Conservation (phyloP, 2,797 vertebrate species). For the Spondyliosoma cantharus region DNA sequence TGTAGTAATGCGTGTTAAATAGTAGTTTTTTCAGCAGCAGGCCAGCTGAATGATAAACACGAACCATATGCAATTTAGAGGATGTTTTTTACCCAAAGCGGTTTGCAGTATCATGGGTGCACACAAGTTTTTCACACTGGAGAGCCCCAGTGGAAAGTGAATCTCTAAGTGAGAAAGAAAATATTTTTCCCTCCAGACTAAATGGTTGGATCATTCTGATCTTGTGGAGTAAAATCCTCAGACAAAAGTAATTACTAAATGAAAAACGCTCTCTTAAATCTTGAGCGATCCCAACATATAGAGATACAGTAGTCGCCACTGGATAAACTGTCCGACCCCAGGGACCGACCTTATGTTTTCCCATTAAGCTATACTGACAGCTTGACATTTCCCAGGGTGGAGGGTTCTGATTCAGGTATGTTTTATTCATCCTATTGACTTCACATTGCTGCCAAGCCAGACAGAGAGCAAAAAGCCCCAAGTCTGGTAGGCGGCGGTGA, state of each 20-base stretch:
- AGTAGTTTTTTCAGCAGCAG: constrained; percentile 38
- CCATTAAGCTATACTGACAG: constrained; percentile 81
- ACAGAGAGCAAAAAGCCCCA: constrained; percentile 64
- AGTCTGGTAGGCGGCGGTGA: constrained; percentile 60
- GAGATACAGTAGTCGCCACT: neutral
- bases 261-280: neutral
- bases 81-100: constrained; percentile 40
- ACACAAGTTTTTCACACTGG: constrained; percentile 20
- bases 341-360: constrained; percentile 73
- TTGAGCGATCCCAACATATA: neutral
- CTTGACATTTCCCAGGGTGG: constrained; percentile 82
- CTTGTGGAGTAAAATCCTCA: neutral
- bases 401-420: constrained; percentile 80
- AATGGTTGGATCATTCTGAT: constrained; percentile 10
- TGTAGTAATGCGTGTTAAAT: constrained; percentile 66
- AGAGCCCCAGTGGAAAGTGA: constrained; percentile 18
- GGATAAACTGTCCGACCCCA: constrained; percentile 70
- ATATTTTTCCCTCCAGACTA: neutral
- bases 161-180: constrained; percentile 4
- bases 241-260: neutral
- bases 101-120: constrained; percentile 23
- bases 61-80: constrained; percentile 41
- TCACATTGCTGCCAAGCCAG: constrained; percentile 66
- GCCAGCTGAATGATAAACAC: constrained; percentile 49
- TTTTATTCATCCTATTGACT: constrained; percentile 87